A percentile compares a stretch with the other conserved stretches of the same genome.
Evolutionary conservation across 1,140 invertebrate genomes (phyloP).

Genomic region (Psilanteris sp.): DNA sequence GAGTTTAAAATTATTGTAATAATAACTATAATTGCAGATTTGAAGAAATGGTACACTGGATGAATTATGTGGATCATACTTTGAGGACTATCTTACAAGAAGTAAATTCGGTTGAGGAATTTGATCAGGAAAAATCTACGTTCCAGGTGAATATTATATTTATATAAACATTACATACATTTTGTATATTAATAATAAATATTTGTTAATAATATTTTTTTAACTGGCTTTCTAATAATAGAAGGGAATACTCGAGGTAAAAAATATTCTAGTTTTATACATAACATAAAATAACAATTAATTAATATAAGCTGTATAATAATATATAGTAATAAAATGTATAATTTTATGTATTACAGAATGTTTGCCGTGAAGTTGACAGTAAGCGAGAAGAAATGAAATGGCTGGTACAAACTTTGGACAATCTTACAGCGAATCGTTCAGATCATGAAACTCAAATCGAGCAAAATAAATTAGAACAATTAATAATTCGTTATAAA

Average conservation of each 20-base stretch:
- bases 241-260: conserved; percentile 73
- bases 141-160: conserved; percentile 87
- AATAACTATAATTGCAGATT: conserved; percentile 81
- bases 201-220: conserved; percentile 16
- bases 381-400: conserved; percentile 95
- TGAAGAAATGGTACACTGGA: conserved; percentile 92
- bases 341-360: conserved; percentile 79
- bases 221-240: conserved; percentile 50
- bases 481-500: conserved; percentile 91
- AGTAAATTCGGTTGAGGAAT: conserved; percentile 91
- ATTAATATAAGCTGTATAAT: no score
- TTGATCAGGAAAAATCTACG: conserved; percentile 91
- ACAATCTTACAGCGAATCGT: conserved; percentile 90
- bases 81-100: conserved; percentile 91
- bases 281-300: neutral
- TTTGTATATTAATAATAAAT: no score
- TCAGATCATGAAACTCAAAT: conserved; percentile 87
- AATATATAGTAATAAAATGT: no score
- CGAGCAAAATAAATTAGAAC: conserved; percentile 91
- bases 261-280: conserved; percentile 8
- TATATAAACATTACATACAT: no score
- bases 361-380: conserved; percentile 93
- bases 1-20: no score
- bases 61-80: conserved; percentile 91
- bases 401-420: conserved; percentile 94